Evolutionary conservation across 2,797 vertebrate species (phyloP), one percentile per base, ranked within the genome.

Genomic region (Crenichthys baileyi): DNA sequence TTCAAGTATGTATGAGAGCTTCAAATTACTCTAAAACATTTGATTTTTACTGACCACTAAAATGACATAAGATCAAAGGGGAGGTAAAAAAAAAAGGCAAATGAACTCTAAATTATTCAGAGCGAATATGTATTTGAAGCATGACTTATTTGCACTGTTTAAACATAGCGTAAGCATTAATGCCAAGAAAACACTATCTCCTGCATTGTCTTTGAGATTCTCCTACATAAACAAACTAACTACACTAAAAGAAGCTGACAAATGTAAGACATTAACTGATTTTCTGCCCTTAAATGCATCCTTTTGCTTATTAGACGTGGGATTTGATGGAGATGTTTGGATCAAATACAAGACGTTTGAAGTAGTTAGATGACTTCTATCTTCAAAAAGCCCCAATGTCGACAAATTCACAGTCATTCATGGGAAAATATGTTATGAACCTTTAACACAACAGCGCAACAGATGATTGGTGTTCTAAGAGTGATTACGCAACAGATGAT

Each of bases 11-110:
- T 50, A 51, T 58, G 46, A 55, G 79, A 29, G 60, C 80, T 50
- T 79, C 75, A 65, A 77, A 70, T n/a, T 46, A 41, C 26, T 41
- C 36, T 24, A 41, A 67, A 24, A 46, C 41, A 26, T 11, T 77
- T 22, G 9, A 7, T 29, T 71, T 82, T 74, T 75, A 67, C 70
- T 53, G 75, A 58, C 26, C 55, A 79, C 80, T 88, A 78, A 24
- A 84, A 79, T 65, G 51, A 24, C 73, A 77, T 29, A 71, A 16
- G 16, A 75, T 72, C 29, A 39, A 70, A 74, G 72, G 56, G 41
- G 61, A 77, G 46, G 4, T 36, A 65, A 11, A 68, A 70, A 15
- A 71, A 72, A 26, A 2, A 41, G 11, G 56, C 29, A 81, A 77
- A 70, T 85, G 39, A 67, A 76, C 18, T 2, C n/a, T 75, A 29